Evolutionary conservation across 64 coral and sea anemone species (phyloP).

Genomic region (Cladopsammia gracilis): DNA sequence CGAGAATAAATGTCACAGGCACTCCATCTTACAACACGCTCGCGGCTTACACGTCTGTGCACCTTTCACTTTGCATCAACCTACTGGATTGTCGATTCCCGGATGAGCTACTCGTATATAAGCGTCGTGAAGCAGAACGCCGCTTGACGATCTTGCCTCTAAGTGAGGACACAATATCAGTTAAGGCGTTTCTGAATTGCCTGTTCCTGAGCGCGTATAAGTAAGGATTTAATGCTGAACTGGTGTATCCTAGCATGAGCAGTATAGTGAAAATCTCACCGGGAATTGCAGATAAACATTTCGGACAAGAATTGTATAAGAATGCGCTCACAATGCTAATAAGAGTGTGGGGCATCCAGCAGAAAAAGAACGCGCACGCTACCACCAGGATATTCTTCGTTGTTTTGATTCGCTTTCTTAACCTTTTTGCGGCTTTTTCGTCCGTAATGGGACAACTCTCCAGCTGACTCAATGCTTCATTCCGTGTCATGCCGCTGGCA

Average conservation of each 20-base stretch:
- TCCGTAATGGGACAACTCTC: neutral
- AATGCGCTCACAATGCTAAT: constrained; percentile 66
- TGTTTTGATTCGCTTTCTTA: constrained; percentile 66
- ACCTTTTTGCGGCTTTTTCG: constrained; percentile 7
- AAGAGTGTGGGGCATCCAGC: constrained; percentile 90
- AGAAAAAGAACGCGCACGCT: constrained; percentile 87
- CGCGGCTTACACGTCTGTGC: neutral
- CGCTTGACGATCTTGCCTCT: neutral
- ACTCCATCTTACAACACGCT: neutral
- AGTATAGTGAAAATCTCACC: constrained; percentile 21
- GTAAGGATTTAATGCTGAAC: constrained; percentile 90
- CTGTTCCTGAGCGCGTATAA: constrained; percentile 89
- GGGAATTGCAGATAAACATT: neutral
- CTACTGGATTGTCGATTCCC: neutral
- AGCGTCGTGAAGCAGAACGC: neutral
- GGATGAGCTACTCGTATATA: neutral
- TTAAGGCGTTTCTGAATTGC: constrained; percentile 83
- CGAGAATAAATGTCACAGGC: neutral
- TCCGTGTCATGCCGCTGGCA: neutral
- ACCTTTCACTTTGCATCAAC: neutral
- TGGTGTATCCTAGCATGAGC: constrained; percentile 81
- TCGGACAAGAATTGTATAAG: neutral
- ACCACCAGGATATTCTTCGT: constrained; percentile 88
- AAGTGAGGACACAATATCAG: constrained; percentile 1
- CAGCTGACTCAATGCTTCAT: neutral